Percentiles rank a stretch among this genome's conserved stretches.
phyloP scores from a whole-genome alignment of 2,113 vertebrate genomes.

The Galeopterus variegatus region DNA sequence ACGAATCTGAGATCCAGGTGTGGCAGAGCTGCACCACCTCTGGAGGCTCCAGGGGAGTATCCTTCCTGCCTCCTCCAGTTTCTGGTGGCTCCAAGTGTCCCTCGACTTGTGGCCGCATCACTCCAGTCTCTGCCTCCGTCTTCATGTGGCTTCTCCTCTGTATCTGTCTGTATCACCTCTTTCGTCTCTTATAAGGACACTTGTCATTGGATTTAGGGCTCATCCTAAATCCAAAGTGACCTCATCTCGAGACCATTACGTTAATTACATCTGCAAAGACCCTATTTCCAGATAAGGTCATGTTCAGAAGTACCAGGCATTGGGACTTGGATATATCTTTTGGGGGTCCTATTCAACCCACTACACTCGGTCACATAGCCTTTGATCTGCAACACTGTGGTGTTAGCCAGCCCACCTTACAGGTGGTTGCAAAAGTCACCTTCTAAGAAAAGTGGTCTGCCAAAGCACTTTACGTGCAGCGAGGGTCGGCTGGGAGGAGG shows the following conservation, averaged over 20 bases:
- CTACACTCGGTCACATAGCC: accelerated
- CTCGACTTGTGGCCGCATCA: neutral
- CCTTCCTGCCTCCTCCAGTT: neutral
- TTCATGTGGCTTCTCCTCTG: neutral
- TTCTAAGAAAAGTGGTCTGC: accelerated
- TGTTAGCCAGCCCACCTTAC: neutral
- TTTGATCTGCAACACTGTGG: accelerated
- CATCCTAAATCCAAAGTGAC: neutral
- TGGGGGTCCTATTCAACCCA: accelerated
- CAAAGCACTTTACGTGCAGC: neutral
- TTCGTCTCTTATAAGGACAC: neutral
- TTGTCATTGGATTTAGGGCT: too few relatives aligned
- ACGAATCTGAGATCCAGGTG: too few relatives aligned
- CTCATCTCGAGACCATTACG: neutral
- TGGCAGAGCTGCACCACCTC: neutral
- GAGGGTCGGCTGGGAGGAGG: accelerated
- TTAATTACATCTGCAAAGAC: neutral
- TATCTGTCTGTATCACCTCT: neutral
- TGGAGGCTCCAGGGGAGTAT: too few relatives aligned
- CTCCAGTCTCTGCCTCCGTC: neutral
- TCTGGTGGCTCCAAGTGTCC: accelerated
- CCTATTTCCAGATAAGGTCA: neutral
- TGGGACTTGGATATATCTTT: neutral
- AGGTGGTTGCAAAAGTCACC: accelerated
- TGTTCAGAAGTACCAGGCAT: accelerated